Percentiles rank a stretch among this genome's conserved stretches.
These are phyloP conservation scores for Dromiciops gliroides DNA, from an alignment of 2,113 vertebrate genomes.

Conservation along the genomic window DNA sequence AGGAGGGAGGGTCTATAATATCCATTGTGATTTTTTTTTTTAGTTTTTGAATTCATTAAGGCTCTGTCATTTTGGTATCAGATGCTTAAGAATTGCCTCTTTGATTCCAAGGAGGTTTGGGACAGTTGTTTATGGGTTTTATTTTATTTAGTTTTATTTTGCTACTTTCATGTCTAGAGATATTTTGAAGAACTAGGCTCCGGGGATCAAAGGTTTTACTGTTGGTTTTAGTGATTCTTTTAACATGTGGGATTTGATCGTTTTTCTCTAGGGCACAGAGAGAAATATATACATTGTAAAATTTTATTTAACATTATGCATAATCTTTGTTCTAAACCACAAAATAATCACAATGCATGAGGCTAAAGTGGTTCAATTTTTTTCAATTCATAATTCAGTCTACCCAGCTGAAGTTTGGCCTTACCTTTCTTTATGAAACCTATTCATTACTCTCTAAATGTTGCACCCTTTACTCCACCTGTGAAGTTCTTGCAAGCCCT, in stretches of 20 bases:
- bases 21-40: not conserved
- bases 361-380: not conserved
- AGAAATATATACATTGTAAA: not conserved
- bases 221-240: slow-evolving; percentile 26
- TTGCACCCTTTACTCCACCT: not conserved
- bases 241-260: not conserved
- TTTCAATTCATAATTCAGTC: not conserved
- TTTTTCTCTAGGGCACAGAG: not conserved
- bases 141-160: slow-evolving; percentile 4
- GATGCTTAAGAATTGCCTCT: not conserved
- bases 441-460: not conserved
- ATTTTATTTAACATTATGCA: not conserved
- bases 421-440: not conserved
- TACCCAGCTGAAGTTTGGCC: not conserved
- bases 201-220: not conserved
- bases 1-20: not conserved
- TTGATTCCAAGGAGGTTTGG: not conserved
- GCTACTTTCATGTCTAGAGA: not conserved
- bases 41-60: not conserved
- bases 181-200: slow-evolving; percentile 1
- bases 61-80: not conserved
- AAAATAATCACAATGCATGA: not conserved
- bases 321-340: not conserved
- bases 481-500: not conserved
- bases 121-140: slow-evolving; percentile 3